Evolutionary conservation across 2,113 vertebrate species (phyloP).

Genomic region (Oreochromis tanganicae): DNA sequence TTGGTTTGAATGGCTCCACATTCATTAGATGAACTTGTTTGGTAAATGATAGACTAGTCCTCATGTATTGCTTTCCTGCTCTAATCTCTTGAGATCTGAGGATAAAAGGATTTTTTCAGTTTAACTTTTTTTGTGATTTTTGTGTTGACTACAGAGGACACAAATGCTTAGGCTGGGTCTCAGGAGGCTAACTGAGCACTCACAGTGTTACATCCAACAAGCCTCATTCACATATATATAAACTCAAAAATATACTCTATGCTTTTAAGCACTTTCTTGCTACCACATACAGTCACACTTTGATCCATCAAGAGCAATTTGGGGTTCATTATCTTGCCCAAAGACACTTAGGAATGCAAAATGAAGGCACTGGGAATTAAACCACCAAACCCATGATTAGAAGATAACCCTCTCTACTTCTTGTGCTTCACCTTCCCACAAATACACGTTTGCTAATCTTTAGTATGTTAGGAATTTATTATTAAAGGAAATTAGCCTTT

Average conservation of each 20-base stretch:
- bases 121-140: neutral
- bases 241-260: neutral
- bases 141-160: neutral
- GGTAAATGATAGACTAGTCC: neutral
- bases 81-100: neutral
- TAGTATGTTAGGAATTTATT: neutral
- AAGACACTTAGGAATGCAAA: neutral
- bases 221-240: neutral
- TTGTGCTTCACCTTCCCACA: fast-evolving
- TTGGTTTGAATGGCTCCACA: neutral
- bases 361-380: neutral
- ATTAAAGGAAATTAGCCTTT: neutral
- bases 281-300: neutral
- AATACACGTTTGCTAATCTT: neutral
- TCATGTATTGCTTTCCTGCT: neutral
- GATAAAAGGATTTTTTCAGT: neutral
- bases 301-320: neutral
- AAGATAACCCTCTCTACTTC: neutral
- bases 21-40: neutral
- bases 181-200: neutral
- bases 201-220: neutral
- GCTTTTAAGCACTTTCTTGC: fast-evolving
- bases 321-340: neutral
- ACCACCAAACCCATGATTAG: neutral
- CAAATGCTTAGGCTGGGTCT: neutral